These are phyloP conservation scores for Diuraphis noxia DNA, from an alignment of 1,140 invertebrate species.

Conservation along the genomic window DNA sequence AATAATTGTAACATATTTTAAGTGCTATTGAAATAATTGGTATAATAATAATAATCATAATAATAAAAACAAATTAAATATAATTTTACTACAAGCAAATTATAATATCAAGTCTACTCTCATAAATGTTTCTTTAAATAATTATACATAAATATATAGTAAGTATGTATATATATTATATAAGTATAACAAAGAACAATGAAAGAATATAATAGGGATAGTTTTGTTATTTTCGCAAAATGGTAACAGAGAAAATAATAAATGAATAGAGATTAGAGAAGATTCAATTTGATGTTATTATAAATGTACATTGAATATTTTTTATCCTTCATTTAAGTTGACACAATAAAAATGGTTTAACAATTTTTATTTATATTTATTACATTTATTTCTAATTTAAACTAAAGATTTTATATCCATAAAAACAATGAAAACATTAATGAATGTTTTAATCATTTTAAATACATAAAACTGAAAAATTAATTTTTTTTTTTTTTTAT, in stretches of 20 bases:
- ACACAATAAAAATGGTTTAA: neutral
- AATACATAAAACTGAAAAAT: neutral
- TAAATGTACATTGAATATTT: slow-evolving; percentile 32
- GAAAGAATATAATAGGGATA: neutral
- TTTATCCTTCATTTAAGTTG: neutral
- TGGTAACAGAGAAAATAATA: slow-evolving; percentile 31
- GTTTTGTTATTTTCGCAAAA: neutral
- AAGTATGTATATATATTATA: slow-evolving; percentile 26
- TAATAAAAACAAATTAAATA: slow-evolving; percentile 35
- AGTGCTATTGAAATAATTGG: slow-evolving; percentile 26
- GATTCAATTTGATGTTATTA: slow-evolving; percentile 12
- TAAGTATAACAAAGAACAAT: slow-evolving; percentile 42
- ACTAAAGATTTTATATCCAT: neutral
- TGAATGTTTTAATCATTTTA: neutral
- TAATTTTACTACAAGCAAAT: slow-evolving; percentile 45
- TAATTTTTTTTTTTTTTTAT: neutral
- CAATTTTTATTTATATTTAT: neutral
- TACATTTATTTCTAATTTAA: neutral
- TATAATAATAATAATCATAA: slow-evolving; percentile 24
- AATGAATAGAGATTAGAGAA: neutral
- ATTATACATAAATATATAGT: neutral
- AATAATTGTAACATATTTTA: slow-evolving; percentile 21
- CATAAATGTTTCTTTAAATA: slow-evolving; percentile 21
- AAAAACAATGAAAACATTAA: neutral
- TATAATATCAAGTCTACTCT: slow-evolving; percentile 44